Base-by-base conservation (phyloP, 2,113 vertebrate genomes). In the Channa maculata region DNA sequence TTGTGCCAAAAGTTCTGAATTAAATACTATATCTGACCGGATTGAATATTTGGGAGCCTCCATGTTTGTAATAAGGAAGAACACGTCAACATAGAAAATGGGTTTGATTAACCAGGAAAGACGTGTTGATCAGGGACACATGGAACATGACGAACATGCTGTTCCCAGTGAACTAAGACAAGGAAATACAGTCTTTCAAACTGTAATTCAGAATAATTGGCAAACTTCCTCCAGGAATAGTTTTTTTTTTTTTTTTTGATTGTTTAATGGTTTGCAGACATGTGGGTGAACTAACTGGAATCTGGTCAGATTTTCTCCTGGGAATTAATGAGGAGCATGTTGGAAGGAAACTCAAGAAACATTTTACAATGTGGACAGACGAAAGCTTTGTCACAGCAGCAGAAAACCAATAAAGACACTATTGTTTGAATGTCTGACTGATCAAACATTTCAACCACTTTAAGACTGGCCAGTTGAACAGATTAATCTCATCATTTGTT, bases 181-280 rank as follows among this genome's bases (percentile, higher is more conserved):
- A 68, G 78, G 85, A 86, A 92, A 91, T 58, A 66, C 73, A 84
- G 81, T 88, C 79, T 68, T 59, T 72, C 58, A 51, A 54, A 83
- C 80, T 88, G 82, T 89, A 89, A 92, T 86, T 91, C 67, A 75
- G 52, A 91, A 86, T 86, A 80, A 91, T 85, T 67, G 88, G 68
- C 58, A 46, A 4, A 80, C 84, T 88, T 92, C 89, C 90, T 85
- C 54, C 39, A 77, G 78, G 71, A 83, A 74, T 39, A 63, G 49
- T 24, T 24, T 24, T 24, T 24, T 24, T 24, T 24, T 24, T 48
- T 70, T 72, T 78, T 68, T 90, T 82, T 90, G 81, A 91, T 92
- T 84, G 88, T 82, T 83, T 91, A 90, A 94, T 91, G 77, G 79
- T 84, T 92, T 89, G 75, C 92, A 93, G 92, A 83, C 84, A 63